These are phyloP conservation scores for Gymnoscelis rufifasciata DNA, from an alignment of 2,888 invertebrate genomes.

Conservation along the genomic window DNA sequence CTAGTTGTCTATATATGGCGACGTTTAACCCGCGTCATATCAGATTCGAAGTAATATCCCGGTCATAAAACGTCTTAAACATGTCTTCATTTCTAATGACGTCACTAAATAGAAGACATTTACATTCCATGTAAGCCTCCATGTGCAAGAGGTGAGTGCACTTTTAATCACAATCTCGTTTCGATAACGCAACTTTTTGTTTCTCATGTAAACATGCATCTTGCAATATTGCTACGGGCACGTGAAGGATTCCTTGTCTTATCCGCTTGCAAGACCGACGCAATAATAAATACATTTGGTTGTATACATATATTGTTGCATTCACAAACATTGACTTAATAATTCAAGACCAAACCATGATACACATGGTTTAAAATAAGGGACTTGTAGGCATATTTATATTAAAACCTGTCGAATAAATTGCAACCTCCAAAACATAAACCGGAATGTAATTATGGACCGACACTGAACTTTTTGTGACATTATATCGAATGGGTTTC, in stretches of 20 bases:
- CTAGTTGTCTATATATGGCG: too few species aligned
- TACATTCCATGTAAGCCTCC: neutral
- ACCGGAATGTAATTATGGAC: slow-evolving; percentile 17
- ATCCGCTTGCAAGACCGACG: neutral
- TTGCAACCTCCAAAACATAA: slow-evolving; percentile 10
- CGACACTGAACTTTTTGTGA: slow-evolving; percentile 12
- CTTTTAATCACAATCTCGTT: slow-evolving; percentile 13
- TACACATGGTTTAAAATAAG: too few species aligned
- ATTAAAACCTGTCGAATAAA: slow-evolving; percentile 14
- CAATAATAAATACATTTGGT: too few species aligned
- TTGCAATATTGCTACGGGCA: slow-evolving; percentile 15
- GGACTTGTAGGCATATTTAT: neutral
- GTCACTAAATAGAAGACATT: neutral
- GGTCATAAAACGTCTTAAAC: too few species aligned
- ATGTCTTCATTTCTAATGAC: too few species aligned
- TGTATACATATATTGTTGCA: too few species aligned
- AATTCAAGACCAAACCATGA: too few species aligned
- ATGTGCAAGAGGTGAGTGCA: slow-evolving; percentile 14
- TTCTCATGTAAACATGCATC: slow-evolving; percentile 14
- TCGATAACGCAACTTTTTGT: slow-evolving; percentile 19
- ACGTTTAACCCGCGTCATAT: too few species aligned
- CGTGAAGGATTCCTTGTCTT: slow-evolving; percentile 10
- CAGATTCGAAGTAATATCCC: too few species aligned
- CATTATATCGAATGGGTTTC: slow-evolving; percentile 1
- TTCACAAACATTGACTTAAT: too few species aligned